A percentile compares a stretch with the other conserved stretches of the same genome.
Conservation (phyloP, 2,113 vertebrate genomes). For the Pyxicephalus adspersus region DNA sequence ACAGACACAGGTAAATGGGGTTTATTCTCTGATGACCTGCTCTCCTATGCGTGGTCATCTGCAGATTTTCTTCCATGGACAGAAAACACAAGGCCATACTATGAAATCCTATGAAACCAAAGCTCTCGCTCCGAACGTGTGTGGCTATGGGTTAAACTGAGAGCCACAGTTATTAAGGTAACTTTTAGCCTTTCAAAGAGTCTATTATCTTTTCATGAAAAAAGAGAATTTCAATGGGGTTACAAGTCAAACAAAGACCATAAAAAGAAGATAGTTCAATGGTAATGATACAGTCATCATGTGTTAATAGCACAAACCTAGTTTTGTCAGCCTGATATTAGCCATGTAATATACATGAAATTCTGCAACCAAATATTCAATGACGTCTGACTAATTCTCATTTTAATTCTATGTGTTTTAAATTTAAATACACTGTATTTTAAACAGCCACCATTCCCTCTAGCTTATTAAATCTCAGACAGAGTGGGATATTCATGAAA, state of each 20-base stretch:
- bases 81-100: not conserved
- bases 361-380: constrained; percentile 38
- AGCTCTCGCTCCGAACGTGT: not conserved
- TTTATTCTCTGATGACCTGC: too few relatives aligned
- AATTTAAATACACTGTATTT: constrained; percentile 51
- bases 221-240: constrained; percentile 22
- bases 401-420: constrained; percentile 55
- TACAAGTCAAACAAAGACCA: constrained; percentile 24
- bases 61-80: too few relatives aligned
- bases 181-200: constrained; percentile 1
- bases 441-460: constrained; percentile 17
- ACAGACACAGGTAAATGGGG: too few relatives aligned
- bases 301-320: constrained; percentile 30
- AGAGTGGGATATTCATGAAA: constrained; percentile 54
- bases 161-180: constrained; percentile 11
- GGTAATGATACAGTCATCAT: constrained; percentile 49
- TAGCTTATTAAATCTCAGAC: constrained; percentile 44
- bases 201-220: constrained; percentile 13
- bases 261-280: constrained; percentile 13
- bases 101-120: not conserved
- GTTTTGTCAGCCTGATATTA: constrained; percentile 54
- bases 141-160: constrained; percentile 19
- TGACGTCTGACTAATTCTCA: constrained; percentile 18
- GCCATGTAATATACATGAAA: constrained; percentile 41
- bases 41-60: too few relatives aligned